Evolutionary conservation across 2,113 vertebrate species (phyloP), one percentile per base, ranked within the genome.

Genomic region (Gulo gulo): DNA sequence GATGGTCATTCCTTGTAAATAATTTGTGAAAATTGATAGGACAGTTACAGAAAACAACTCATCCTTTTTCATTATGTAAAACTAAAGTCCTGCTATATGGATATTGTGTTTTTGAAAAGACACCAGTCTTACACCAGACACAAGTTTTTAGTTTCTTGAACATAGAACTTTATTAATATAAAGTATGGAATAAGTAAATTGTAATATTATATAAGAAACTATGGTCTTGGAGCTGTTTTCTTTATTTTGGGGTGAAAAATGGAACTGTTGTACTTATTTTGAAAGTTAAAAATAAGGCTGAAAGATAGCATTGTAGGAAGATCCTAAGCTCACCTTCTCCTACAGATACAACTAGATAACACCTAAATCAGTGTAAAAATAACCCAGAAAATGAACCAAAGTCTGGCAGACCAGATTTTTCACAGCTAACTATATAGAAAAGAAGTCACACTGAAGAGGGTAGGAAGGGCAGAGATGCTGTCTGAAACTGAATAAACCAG

Each of bases 11-110:
- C 97, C 97, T 88, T 98, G 96, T 85, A 98, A 98, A 96, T 82
- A 96, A 91, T 83, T 89, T 97, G 93, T 98, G 95, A 89, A 98
- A 98, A 98, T 97, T 81, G 95, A 76, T 57, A 96, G 93, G 94
- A 96, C 52, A 97, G 65, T 76, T 97, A 36, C 61, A 97, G 80
- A 98, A 98, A 97, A 97, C 69, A 93, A 42, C 92, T 98, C 67
- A 93, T 98, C 65, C 36, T 97, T 93, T 50, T 83, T 65, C 8
- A 6, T 93, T 96, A 98, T 94, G 94, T 36, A 12, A 95, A 97
- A 87, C 97, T 97, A 97, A 92, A 93, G 55, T 55, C 34, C 93
- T 88, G 63, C 52, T 97, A 42, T 31, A 76, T 7, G 34, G 21
- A 7, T 0, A 1, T 63, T 63, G 82, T 31, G 29, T 97, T 87